These are phyloP conservation scores for Eurystomus glaucurus DNA, from an alignment of 2,797 vertebrate genomes.

Conservation along the genomic window DNA sequence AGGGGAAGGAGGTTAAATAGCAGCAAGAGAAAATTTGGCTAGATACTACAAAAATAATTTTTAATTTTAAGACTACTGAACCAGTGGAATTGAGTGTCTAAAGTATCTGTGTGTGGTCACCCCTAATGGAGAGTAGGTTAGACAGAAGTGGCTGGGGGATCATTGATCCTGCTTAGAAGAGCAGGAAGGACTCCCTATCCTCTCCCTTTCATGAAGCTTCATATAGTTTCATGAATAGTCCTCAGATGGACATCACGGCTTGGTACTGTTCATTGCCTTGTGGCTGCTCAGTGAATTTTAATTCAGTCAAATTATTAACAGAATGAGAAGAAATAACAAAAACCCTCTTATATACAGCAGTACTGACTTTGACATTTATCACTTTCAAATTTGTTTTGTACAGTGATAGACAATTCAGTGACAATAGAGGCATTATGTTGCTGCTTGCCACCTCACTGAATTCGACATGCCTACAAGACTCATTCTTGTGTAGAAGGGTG, in stretches of 20 bases:
- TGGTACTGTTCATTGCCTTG: neutral
- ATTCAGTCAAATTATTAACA: neutral
- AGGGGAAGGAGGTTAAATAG: neutral
- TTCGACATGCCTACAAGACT: neutral
- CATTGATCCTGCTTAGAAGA: neutral
- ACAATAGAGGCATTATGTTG: neutral
- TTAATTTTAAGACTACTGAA: neutral
- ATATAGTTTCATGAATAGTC: neutral
- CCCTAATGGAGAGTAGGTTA: neutral
- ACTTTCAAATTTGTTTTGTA: constrained; percentile 18
- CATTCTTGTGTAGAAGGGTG: neutral
- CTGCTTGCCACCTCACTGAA: neutral
- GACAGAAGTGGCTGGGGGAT: neutral
- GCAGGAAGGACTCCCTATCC: rapidly evolving
- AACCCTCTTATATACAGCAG: neutral
- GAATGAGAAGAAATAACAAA: neutral
- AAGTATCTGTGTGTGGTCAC: neutral
- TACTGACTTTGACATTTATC: neutral
- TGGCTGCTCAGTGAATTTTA: neutral
- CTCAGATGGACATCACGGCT: neutral
- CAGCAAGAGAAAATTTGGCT: neutral
- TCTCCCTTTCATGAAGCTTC: neutral
- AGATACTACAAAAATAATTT: neutral
- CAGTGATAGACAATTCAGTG: neutral
- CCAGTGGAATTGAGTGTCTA: rapidly evolving